phyloP scores from a whole-genome alignment of 1,140 invertebrate species.

The Pararge aegeria region DNA sequence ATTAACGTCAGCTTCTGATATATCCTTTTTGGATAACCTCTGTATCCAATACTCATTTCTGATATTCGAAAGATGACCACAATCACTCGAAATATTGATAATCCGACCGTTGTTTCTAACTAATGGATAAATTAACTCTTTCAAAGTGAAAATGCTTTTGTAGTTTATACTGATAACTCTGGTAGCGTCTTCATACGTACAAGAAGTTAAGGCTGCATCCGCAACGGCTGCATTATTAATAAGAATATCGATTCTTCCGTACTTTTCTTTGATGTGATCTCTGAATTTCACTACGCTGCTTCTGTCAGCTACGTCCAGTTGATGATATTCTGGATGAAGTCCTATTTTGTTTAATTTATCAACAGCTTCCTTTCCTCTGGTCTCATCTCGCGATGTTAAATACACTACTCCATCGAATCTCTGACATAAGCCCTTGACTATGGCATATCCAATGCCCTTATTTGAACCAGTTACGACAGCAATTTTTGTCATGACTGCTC shows the following conservation, averaged over 20 bases:
- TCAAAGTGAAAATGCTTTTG: conserved; percentile 82
- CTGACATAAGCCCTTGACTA: conserved; percentile 83
- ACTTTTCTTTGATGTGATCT: conserved; percentile 81
- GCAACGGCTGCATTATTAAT: conserved; percentile 92
- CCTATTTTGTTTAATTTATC: conserved; percentile 72
- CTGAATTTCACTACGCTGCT: conserved; percentile 81
- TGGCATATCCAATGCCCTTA: conserved; percentile 87
- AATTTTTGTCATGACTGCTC: conserved; percentile 59
- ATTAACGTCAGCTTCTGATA: conserved; percentile 81
- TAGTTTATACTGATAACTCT: conserved; percentile 85
- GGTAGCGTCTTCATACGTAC: conserved; percentile 83
- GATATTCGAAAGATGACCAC: conserved; percentile 81
- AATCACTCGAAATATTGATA: conserved; percentile 86
- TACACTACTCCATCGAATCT: conserved; percentile 82
- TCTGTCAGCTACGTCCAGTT: conserved; percentile 83
- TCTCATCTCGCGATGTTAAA: conserved; percentile 82
- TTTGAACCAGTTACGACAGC: conserved; percentile 85
- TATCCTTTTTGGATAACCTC: conserved; percentile 73
- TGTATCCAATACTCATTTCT: conserved; percentile 79
- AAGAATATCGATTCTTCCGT: conserved; percentile 89
- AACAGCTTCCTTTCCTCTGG: conserved; percentile 80
- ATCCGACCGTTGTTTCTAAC: conserved; percentile 84
- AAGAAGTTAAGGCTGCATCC: conserved; percentile 78
- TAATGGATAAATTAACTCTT: conserved; percentile 84
- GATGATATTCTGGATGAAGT: conserved; percentile 82